These are phyloP conservation scores for Aleadryas rufinucha DNA, from an alignment of 2,113 vertebrate species.

Conservation along the genomic window DNA sequence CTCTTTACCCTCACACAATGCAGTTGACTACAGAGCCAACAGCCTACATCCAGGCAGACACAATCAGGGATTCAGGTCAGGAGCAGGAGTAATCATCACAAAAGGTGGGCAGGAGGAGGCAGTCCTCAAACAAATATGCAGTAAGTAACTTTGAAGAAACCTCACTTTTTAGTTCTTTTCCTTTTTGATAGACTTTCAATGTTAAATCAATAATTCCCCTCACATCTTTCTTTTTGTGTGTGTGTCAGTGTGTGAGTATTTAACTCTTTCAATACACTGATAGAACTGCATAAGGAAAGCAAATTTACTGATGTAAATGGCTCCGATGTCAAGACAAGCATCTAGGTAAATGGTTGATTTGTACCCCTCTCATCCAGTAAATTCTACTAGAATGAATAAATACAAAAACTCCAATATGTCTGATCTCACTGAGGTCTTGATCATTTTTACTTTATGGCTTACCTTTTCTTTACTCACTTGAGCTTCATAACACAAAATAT, in stretches of 20 bases:
- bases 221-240: too few relatives aligned
- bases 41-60: rapidly evolving
- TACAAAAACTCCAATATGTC: not conserved
- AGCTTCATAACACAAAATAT: not conserved
- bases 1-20: not conserved
- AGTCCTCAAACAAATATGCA: not conserved
- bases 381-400: not conserved
- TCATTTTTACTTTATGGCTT: not conserved
- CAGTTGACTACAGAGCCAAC: not conserved
- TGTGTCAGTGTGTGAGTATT: not conserved
- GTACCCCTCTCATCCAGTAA: not conserved
- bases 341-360: not conserved
- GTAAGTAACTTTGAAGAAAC: not conserved
- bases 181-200: not conserved
- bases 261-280: not conserved
- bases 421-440: not conserved
- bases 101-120: not conserved
- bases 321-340: not conserved
- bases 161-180: not conserved
- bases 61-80: not conserved
- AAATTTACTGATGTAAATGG: not conserved
- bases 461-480: not conserved
- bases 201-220: not conserved
- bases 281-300: not conserved
- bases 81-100: not conserved